Percentiles rank a stretch among this genome's conserved stretches.
Evolutionary conservation across 2,113 vertebrate genomes (phyloP).

Genomic region (Triplophysa siluroides): DNA sequence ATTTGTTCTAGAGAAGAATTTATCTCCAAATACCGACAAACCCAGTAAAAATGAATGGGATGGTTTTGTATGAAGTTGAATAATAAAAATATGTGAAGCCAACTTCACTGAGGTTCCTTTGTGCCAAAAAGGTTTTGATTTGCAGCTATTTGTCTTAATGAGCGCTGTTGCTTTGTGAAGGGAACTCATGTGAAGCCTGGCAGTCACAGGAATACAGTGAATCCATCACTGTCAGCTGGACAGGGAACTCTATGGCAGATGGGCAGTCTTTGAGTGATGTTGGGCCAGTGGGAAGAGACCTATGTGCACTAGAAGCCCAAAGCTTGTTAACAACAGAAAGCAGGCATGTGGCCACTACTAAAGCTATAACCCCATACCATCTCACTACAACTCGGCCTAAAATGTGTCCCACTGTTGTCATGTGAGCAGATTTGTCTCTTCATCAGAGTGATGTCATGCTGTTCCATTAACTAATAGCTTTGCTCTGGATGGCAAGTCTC

Average conservation of each 20-base stretch:
- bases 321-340: slow-evolving; percentile 37
- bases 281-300: slow-evolving; percentile 38
- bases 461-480: slow-evolving; percentile 52
- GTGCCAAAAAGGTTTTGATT: slow-evolving; percentile 53
- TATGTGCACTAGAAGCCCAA: slow-evolving; percentile 4
- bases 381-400: background rate
- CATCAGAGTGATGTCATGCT: slow-evolving; percentile 44
- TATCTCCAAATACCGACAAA: no score
- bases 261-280: slow-evolving; percentile 42
- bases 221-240: slow-evolving; percentile 59
- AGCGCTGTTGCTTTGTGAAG: slow-evolving; percentile 49
- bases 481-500: slow-evolving; percentile 12
- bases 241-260: slow-evolving; percentile 42
- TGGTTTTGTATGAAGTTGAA: no score
- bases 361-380: background rate
- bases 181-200: slow-evolving; percentile 47
- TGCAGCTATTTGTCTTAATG: slow-evolving; percentile 52
- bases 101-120: slow-evolving; percentile 16
- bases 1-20: no score
- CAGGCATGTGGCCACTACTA: slow-evolving; percentile 5
- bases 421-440: slow-evolving; percentile 21
- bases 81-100: no score
- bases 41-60: no score
- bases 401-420: slow-evolving; percentile 17
- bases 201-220: slow-evolving; percentile 38